Conservation (phyloP, 2,888 invertebrate genomes). For the Folsomia candida region DNA sequence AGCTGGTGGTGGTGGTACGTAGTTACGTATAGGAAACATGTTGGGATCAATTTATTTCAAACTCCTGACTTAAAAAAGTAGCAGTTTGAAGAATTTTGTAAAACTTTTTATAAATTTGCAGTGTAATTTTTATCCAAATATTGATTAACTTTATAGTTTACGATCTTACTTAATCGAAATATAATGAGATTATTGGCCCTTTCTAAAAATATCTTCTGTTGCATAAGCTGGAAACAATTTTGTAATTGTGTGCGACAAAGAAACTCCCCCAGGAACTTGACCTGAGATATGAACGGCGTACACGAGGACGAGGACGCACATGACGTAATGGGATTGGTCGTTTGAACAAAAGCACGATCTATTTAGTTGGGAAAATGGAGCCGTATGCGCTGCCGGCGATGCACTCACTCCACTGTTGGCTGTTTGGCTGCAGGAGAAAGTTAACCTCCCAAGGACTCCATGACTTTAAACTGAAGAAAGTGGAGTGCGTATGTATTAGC, state of each 20-base stretch:
- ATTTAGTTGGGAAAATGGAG: too few species aligned
- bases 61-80: too few species aligned
- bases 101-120: too few species aligned
- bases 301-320: not conserved
- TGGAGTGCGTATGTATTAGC: not conserved
- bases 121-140: too few species aligned
- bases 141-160: too few species aligned
- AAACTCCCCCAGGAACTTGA: not conserved
- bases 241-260: not conserved
- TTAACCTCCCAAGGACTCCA: not conserved
- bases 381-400: too few species aligned
- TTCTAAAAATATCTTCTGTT: not conserved
- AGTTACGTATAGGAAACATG: too few species aligned
- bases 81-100: too few species aligned
- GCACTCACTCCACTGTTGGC: not conserved
- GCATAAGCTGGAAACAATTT: not conserved
- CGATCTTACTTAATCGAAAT: too few species aligned
- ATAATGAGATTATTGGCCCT: not conserved
- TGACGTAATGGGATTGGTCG: not conserved
- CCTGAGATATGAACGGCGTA: not conserved
- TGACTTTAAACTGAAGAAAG: not conserved
- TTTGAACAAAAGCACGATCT: too few species aligned
- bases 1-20: too few species aligned
- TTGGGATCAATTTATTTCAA: too few species aligned
- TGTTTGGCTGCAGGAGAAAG: not conserved